Base-by-base conservation (phyloP, 2,888 invertebrate genomes). In the Morpho deidamia region DNA sequence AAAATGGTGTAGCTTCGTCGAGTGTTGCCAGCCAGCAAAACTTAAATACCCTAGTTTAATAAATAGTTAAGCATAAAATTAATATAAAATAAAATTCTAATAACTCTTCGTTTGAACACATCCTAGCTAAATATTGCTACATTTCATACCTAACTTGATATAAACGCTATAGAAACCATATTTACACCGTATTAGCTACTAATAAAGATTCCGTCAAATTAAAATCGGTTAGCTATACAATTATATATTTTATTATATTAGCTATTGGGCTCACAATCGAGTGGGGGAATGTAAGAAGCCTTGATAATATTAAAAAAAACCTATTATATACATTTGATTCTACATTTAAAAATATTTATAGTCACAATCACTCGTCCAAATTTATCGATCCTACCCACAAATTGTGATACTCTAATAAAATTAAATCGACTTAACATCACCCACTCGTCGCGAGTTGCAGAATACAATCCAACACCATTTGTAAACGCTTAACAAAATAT, bases 51-150 rank as follows among this genome's bases (percentile, higher is more conserved):
- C 52, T 50, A 54, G 33, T 42, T 83, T 77, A 82, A 83, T 79
- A 82, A 81, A 83, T 82, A 71, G 66, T 82, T 84, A 81, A 71
- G 78, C 72, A 83, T 83, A 83, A 84, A 87, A 83, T 68, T 60
- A 77, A 79, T 77, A 72, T 71, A 76, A 68, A 64, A 62, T 61
- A 64, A 59, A 65, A 77, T 74, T 74, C 67, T 72, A 80, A 78
- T 72, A 55, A 47, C 70, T 77, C 33, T 76, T 79, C 74, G 75
- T 82, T 80, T 84, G 87, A 87, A 89, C 87, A 85, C 86, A 83
- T 85, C 84, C 86, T 87, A 89, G 80, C 84, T 87, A 88, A 73
- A 78, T 83, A 85, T 84, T 80, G 81, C 84, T 86, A 87, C 75
- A 65, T 63, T 68, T 69, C 72, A 73, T 72, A 74, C 65, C 76